Conservation (phyloP, 2,797 vertebrate species). For the Hybognathus amarus region DNA sequence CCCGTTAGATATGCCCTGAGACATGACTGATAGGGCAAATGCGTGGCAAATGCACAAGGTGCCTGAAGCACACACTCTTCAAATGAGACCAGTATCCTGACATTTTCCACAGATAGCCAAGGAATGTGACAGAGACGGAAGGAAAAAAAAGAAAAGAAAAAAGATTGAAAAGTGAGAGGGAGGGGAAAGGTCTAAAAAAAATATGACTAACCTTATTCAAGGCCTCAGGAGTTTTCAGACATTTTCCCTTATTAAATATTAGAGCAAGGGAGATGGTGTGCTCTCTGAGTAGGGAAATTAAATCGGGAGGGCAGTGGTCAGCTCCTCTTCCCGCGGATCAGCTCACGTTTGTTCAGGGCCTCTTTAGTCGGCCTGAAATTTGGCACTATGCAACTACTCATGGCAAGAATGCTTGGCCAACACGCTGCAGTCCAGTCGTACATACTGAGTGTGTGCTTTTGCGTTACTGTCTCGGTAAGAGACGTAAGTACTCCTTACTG, state of each 20-base stretch:
- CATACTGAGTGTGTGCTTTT: not conserved
- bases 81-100: slow-evolving; percentile 32
- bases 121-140: slow-evolving; percentile 35
- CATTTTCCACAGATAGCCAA: slow-evolving; percentile 41
- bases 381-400: not conserved
- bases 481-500: not conserved
- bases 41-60: slow-evolving; percentile 46
- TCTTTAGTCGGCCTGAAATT: slow-evolving; percentile 11
- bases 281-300: slow-evolving; percentile 54
- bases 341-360: slow-evolving; percentile 22
- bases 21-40: slow-evolving; percentile 55
- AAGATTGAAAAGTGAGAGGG: slow-evolving; percentile 19
- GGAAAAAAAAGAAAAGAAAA: not conserved
- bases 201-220: slow-evolving; percentile 51
- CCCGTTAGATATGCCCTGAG: slow-evolving; percentile 42
- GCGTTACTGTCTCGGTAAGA: not conserved
- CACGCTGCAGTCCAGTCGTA: not conserved
- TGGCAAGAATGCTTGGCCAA: not conserved
- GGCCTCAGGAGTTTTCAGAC: slow-evolving; percentile 58
- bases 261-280: slow-evolving; percentile 35
- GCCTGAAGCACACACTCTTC: slow-evolving; percentile 1
- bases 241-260: slow-evolving; percentile 61
- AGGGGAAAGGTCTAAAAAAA: slow-evolving; percentile 18
- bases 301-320: slow-evolving; percentile 41
- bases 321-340: not conserved